Conservation (phyloP, 2,113 vertebrate genomes). For the Charadrius vociferus region DNA sequence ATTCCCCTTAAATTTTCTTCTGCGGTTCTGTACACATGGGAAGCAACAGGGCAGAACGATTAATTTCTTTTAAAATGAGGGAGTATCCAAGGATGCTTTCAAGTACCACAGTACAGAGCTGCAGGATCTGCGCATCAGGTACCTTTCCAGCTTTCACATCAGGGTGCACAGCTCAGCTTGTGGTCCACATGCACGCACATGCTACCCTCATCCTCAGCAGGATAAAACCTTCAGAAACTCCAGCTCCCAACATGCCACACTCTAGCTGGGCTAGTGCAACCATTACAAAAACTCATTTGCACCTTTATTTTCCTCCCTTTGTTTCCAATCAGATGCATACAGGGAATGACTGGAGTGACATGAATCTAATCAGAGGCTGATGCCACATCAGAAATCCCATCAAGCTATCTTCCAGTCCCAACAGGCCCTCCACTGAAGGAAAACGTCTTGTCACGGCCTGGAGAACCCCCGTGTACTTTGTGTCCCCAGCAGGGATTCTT, state of each 20-base stretch:
- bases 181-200: not conserved
- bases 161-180: not conserved
- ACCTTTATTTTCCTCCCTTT: slow-evolving; percentile 30
- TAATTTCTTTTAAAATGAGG: slow-evolving; percentile 6
- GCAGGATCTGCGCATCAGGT: not conserved
- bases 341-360: not conserved
- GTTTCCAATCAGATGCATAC: slow-evolving; percentile 1
- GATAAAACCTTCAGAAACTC: not conserved
- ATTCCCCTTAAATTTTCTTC: not conserved
- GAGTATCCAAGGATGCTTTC: not conserved
- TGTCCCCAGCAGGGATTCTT: not conserved
- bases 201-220: not conserved
- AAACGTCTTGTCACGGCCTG: not conserved
- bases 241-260: not conserved
- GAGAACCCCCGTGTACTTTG: not conserved
- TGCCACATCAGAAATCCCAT: slow-evolving; percentile 14
- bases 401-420: slow-evolving; percentile 13
- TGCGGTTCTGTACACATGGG: not conserved
- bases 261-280: not conserved
- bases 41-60: not conserved
- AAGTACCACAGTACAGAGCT: not conserved
- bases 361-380: slow-evolving; percentile 37
- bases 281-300: slow-evolving; percentile 2
- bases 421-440: slow-evolving; percentile 23
- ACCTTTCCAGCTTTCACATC: not conserved